Base-by-base conservation (phyloP, 2,797 vertebrate genomes). In the Acanthurus lineatus region DNA sequence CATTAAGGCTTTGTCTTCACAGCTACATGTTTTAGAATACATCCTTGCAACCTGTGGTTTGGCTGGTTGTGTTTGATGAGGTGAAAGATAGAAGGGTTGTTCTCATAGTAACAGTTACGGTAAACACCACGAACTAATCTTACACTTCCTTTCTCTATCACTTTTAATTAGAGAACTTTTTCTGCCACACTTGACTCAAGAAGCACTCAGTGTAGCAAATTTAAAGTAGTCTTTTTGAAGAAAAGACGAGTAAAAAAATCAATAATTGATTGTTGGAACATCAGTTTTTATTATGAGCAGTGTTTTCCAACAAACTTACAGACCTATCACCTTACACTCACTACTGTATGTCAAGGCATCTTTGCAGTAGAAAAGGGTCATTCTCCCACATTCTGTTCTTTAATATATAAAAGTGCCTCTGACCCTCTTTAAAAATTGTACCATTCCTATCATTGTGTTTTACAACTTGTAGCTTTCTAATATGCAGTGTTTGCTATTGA, bases 381-480 rank as follows among this genome's bases (percentile, higher is more conserved):
- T 59, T 51, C 25, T 58, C 15, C 19, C 58, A 69, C 44, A 58
- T 51, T 68, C 73, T 81, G 15, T 35, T 74, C 45, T 59, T 59
- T 12, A 14, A 64, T 9, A 44, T 28, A 20, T 10, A 77, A 11
- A 92, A 93, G 92, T 92, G 91, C 93, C 92, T 93, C 73, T 84
- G 44, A 77, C 61, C 62, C 73, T 52, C 25, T 76, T 82, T 73
- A 73, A 77, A 76, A 59, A 78, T 28, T 22, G 40, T 61, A 74
- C 72, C 86, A 69, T 84, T 87, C 76, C 83, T 77, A 4, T 67
- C 69, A 28, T 45, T 71, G 32, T 84, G 48, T 44, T 20, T 56
- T 25, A 16, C 40, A 59, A 44, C 42, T 77, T 38, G 9, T 77
- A 12, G 35, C 61, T 83, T 81, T 68, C 53, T 8, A 59, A 28